phyloP scores from a whole-genome alignment of 2,113 vertebrate species.

The Micronycteris hirsuta region DNA sequence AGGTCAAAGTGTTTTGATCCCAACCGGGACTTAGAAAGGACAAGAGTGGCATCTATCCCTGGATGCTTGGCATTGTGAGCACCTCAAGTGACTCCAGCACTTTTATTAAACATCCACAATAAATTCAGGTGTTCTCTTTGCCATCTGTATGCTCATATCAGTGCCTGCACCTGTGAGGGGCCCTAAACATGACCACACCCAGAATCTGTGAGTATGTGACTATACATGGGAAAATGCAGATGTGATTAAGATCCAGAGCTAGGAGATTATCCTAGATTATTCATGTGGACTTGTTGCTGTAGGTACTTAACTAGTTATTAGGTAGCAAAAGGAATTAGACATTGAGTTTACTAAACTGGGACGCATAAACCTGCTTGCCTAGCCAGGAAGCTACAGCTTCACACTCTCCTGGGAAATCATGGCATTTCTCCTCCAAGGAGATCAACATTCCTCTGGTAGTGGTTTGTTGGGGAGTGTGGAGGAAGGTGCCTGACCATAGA shows the following conservation, averaged over 20 bases:
- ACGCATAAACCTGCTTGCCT: no score
- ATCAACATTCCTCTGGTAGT: no score
- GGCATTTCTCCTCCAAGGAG: no score
- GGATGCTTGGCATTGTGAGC: accelerated
- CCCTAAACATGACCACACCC: background rate
- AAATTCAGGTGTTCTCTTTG: background rate
- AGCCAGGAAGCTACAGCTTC: no score
- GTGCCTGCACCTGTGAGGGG: accelerated
- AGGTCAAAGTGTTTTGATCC: no score
- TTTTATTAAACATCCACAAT: background rate
- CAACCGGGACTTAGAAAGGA: accelerated
- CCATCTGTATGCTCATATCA: accelerated
- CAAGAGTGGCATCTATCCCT: accelerated
- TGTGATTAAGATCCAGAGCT: background rate
- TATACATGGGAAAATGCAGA: background rate
- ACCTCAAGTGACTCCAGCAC: accelerated
- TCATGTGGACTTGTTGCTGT: background rate
- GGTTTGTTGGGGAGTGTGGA: no score
- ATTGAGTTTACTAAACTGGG: no score
- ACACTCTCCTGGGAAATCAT: no score
- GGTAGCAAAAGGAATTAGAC: no score
- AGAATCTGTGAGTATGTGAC: background rate
- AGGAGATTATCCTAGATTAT: no score
- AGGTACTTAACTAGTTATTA: no score
- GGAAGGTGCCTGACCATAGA: no score